These are phyloP conservation scores for Germaria angustata DNA, from an alignment of 2,888 invertebrate genomes.

Conservation along the genomic window DNA sequence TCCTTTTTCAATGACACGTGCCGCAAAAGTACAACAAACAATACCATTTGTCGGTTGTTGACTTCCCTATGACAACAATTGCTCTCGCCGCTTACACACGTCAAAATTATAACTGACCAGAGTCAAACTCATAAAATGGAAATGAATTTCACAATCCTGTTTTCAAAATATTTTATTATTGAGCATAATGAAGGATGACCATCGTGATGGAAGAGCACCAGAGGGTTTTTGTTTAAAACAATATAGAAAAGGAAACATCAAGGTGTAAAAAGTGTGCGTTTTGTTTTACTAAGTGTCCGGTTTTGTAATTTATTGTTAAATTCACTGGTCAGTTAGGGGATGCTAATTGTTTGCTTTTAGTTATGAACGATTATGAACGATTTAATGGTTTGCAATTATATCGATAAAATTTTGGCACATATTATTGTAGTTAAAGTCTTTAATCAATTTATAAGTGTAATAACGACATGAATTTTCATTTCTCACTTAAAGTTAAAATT, in stretches of 20 bases:
- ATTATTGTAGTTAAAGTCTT: too few species aligned
- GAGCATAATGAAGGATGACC: conserved; percentile 10
- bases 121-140: conserved; percentile 13
- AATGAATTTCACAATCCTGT: conserved; percentile 20
- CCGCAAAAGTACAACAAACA: conserved; percentile 24
- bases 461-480: too few species aligned
- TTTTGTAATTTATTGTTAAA: conserved; percentile 18
- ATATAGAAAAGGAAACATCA: background rate
- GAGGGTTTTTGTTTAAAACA: background rate
- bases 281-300: conserved; percentile 41
- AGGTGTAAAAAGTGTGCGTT: background rate
- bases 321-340: conserved; percentile 20
- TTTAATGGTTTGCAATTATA: too few species aligned
- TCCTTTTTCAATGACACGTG: conserved; percentile 45
- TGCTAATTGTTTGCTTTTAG: too few species aligned
- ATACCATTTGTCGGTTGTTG: conserved; percentile 24
- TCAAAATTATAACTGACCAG: conserved; percentile 42
- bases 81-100: background rate
- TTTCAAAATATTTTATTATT: conserved; percentile 1
- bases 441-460: too few species aligned
- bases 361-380: too few species aligned
- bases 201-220: background rate
- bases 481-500: too few species aligned
- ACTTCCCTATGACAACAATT: conserved; percentile 31
- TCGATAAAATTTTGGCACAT: too few species aligned